Percentiles rank a stretch among this genome's conserved stretches.
phyloP scores from a whole-genome alignment of 2,888 invertebrate species.

The Meganola albula region DNA sequence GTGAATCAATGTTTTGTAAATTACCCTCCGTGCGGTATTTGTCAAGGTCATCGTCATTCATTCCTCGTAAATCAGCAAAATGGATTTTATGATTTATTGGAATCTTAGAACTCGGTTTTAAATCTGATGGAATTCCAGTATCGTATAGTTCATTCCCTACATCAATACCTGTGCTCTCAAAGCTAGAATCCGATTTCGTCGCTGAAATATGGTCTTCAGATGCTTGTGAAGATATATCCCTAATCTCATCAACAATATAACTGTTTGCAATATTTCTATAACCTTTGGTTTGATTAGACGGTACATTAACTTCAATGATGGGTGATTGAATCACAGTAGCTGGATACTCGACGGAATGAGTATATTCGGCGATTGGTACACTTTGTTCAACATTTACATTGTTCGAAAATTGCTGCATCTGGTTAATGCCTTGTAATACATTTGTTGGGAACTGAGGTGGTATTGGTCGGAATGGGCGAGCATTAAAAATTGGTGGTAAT shows the following conservation, averaged over 20 bases:
- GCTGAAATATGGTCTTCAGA: conserved; percentile 66
- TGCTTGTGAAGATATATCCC: conserved; percentile 75
- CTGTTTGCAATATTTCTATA: conserved; percentile 62
- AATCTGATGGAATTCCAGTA: conserved; percentile 40
- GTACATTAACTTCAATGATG: conserved; percentile 77
- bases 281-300: conserved; percentile 56
- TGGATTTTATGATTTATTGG: conserved; percentile 49
- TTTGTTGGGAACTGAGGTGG: conserved; percentile 39
- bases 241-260: conserved; percentile 53
- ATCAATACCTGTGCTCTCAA: conserved; percentile 62
- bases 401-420: conserved; percentile 43
- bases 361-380: conserved; percentile 81
- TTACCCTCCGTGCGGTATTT: conserved; percentile 65
- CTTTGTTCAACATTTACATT: conserved; percentile 80
- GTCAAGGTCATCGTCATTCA: conserved; percentile 63
- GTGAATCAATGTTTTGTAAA: conserved; percentile 76
- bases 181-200: conserved; percentile 62
- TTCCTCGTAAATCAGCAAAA: conserved; percentile 63
- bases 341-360: conserved; percentile 85
- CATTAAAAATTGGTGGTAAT: conserved; percentile 80
- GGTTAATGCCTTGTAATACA: conserved; percentile 49
- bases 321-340: conserved; percentile 84
- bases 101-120: conserved; percentile 37
- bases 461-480: conserved; percentile 73
- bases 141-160: conserved; percentile 58